Percentiles rank a stretch among this genome's conserved stretches.
Conservation (phyloP, 2,797 vertebrate genomes). For the Lepilemur septentrionalis region DNA sequence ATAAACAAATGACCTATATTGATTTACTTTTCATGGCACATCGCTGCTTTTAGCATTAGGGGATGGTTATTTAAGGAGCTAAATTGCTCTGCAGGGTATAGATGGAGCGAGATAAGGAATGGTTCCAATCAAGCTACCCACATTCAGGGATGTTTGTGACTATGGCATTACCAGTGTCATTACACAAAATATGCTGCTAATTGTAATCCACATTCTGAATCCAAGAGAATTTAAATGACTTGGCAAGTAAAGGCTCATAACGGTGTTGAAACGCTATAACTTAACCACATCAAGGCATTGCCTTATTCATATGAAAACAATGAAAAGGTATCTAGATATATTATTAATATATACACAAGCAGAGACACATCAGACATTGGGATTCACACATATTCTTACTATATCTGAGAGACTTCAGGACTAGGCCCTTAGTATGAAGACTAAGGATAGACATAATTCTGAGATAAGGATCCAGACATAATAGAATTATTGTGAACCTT, state of each 20-base stretch:
- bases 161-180: constrained; percentile 52
- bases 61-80: constrained; percentile 43
- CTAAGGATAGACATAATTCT: background rate
- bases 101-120: constrained; percentile 71
- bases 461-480: background rate
- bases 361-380: background rate
- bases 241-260: constrained; percentile 3
- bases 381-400: background rate
- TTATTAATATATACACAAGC: background rate
- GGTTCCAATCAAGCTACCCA: constrained; percentile 60
- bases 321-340: background rate
- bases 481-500: background rate
- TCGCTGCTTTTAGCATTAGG: constrained; percentile 20
- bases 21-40: background rate
- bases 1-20: background rate
- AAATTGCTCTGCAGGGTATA: constrained; percentile 59
- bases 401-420: background rate
- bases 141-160: constrained; percentile 33
- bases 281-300: background rate
- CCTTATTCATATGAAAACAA: background rate
- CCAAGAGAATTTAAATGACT: constrained; percentile 65
- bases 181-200: constrained; percentile 61
- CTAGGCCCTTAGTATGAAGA: background rate
- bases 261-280: constrained; percentile 17
- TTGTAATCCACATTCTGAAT: constrained; percentile 72